Conservation (phyloP, 2,888 invertebrate species). For the Digitonthophagus gazella region DNA sequence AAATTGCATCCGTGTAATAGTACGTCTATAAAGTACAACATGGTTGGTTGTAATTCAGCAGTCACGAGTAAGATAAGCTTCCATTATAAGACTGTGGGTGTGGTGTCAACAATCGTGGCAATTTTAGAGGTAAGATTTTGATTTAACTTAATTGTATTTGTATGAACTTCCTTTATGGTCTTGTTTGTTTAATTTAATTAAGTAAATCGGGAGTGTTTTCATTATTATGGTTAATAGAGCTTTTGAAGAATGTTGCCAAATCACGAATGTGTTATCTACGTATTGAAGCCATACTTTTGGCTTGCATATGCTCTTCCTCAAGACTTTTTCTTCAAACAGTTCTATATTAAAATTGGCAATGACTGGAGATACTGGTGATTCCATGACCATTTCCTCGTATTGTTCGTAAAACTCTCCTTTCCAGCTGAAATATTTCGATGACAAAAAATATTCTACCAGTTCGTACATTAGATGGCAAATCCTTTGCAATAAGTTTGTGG, state of each 20-base stretch:
- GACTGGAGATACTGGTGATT: too few species aligned
- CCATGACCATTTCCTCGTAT: too few species aligned
- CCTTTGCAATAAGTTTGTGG: too few species aligned
- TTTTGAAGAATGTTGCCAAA: neutral
- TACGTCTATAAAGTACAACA: neutral
- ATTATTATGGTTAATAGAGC: neutral
- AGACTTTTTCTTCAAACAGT: too few species aligned
- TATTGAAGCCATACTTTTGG: neutral
- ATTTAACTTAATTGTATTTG: neutral
- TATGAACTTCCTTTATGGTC: neutral
- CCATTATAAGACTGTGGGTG: constrained; percentile 25
- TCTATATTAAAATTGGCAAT: too few species aligned
- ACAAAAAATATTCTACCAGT: too few species aligned
- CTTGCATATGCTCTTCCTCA: too few species aligned
- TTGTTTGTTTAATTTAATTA: neutral
- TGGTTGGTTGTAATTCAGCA: constrained; percentile 19
- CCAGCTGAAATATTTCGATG: too few species aligned
- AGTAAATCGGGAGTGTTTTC: neutral
- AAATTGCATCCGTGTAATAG: neutral
- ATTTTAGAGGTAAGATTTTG: constrained; percentile 22
- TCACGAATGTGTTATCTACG: too few species aligned
- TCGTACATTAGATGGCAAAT: too few species aligned
- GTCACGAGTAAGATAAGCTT: constrained; percentile 22
- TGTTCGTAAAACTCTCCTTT: too few species aligned
- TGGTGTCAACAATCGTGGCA: constrained; percentile 22